Evolutionary conservation across 2,888 invertebrate species (phyloP).

Genomic region (Netelia virgata): DNA sequence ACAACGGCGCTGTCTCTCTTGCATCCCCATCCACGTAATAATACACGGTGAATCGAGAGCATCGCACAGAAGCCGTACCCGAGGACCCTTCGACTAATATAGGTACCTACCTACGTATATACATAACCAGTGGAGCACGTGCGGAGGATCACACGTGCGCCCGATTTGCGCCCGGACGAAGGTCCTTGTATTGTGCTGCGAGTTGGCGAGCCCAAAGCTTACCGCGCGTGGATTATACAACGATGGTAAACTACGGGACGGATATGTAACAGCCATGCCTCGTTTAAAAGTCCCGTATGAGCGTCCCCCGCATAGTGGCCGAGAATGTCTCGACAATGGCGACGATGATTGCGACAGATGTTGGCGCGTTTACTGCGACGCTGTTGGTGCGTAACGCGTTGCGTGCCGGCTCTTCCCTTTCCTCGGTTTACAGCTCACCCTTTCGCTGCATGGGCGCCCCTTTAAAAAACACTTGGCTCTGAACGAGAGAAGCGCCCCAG

Average conservation of each 20-base stretch:
- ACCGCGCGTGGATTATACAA: neutral
- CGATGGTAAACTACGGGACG: neutral
- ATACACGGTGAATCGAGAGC: neutral
- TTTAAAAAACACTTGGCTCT: conserved; percentile 49
- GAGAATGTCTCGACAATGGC: conserved; percentile 75
- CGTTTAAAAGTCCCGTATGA: conserved; percentile 65
- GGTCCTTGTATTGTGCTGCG: conserved; percentile 64
- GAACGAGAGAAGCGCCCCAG: conserved; percentile 29
- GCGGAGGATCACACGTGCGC: conserved; percentile 65
- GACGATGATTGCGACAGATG: conserved; percentile 82
- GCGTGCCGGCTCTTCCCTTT: conserved; percentile 54
- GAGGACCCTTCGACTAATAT: conserved; percentile 40
- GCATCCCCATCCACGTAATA: too few species aligned
- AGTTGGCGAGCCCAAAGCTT: conserved; percentile 35
- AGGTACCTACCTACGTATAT: conserved; percentile 15
- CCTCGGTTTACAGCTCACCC: conserved; percentile 3
- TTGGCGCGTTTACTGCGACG: conserved; percentile 58
- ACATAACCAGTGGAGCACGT: conserved; percentile 52
- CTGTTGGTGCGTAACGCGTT: conserved; percentile 39
- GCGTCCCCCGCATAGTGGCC: conserved; percentile 60
- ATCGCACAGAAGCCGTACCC: conserved; percentile 5
- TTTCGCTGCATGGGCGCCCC: conserved; percentile 10
- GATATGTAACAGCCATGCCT: conserved; percentile 47
- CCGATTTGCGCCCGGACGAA: conserved; percentile 50
- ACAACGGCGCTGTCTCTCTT: too few species aligned